These are phyloP conservation scores for Aricia artaxerxes DNA, from an alignment of 2,888 invertebrate genomes.

Conservation along the genomic window DNA sequence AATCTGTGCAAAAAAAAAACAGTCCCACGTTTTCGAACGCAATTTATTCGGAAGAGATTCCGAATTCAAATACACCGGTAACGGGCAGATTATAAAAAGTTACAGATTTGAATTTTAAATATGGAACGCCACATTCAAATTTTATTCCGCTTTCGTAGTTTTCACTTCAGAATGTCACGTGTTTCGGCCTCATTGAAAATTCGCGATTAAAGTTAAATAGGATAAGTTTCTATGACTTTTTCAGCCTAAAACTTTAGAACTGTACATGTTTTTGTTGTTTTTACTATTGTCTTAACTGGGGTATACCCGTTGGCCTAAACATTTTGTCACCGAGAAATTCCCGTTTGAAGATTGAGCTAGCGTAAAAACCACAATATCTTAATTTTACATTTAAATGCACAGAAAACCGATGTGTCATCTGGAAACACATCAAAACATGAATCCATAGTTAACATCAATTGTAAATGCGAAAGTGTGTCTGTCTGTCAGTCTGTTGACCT, in stretches of 20 bases:
- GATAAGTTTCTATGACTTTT: background rate
- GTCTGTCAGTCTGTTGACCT: background rate
- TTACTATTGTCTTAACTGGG: background rate
- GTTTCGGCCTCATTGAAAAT: background rate
- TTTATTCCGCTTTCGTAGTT: slow-evolving; percentile 40
- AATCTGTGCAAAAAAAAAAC: slow-evolving; percentile 15
- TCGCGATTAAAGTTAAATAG: background rate
- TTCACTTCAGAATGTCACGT: slow-evolving; percentile 16
- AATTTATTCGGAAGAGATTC: slow-evolving; percentile 44
- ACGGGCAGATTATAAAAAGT: slow-evolving; percentile 40
- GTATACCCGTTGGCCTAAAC: background rate
- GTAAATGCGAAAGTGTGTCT: background rate
- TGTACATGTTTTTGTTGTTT: background rate
- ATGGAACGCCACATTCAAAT: slow-evolving; percentile 48
- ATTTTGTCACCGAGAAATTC: background rate
- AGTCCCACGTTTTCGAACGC: slow-evolving; percentile 15
- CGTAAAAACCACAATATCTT: background rate
- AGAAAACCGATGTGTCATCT: slow-evolving; percentile 10
- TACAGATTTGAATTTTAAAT: slow-evolving; percentile 50
- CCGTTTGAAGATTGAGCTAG: background rate
- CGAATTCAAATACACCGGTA: slow-evolving; percentile 51
- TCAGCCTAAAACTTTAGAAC: background rate
- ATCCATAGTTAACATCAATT: too few relatives aligned
- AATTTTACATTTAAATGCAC: background rate
- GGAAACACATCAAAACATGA: background rate